Conservation (phyloP, 2,113 vertebrate genomes). For the Bubalus kerabau region DNA sequence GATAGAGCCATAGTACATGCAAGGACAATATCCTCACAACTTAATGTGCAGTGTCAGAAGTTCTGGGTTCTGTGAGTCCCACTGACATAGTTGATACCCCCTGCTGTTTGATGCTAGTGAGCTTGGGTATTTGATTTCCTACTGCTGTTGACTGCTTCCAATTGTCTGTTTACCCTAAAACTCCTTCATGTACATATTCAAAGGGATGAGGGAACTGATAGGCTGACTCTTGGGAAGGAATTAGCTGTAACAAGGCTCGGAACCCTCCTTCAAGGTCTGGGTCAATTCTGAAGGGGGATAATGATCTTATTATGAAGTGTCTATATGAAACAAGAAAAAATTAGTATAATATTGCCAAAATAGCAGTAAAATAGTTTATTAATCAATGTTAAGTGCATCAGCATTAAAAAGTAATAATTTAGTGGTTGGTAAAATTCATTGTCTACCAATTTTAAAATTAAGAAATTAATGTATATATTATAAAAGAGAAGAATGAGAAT, state of each 20-base stretch:
- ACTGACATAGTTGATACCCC: not conserved
- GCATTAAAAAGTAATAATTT: not conserved
- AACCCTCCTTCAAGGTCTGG: not conserved
- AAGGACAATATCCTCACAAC: not conserved
- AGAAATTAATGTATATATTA: not conserved
- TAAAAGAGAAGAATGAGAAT: not conserved
- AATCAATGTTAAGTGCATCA: not conserved
- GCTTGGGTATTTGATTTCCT: not conserved
- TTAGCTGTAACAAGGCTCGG: not conserved
- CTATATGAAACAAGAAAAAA: not conserved
- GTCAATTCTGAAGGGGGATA: not conserved
- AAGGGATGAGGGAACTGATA: not conserved
- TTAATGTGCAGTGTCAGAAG: not conserved
- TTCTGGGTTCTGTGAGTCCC: not conserved
- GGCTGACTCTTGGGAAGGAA: not conserved
- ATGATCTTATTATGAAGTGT: not conserved
- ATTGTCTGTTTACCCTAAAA: not conserved
- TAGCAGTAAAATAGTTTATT: not conserved
- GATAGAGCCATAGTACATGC: not conserved
- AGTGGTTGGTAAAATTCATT: not conserved
- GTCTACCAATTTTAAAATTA: not conserved
- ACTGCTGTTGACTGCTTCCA: not conserved
- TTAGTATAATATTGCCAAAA: not conserved
- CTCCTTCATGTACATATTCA: not conserved
- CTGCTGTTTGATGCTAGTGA: not conserved